Evolutionary conservation across 1,140 invertebrate species (phyloP).

Genomic region (Arctopsyche grandis): DNA sequence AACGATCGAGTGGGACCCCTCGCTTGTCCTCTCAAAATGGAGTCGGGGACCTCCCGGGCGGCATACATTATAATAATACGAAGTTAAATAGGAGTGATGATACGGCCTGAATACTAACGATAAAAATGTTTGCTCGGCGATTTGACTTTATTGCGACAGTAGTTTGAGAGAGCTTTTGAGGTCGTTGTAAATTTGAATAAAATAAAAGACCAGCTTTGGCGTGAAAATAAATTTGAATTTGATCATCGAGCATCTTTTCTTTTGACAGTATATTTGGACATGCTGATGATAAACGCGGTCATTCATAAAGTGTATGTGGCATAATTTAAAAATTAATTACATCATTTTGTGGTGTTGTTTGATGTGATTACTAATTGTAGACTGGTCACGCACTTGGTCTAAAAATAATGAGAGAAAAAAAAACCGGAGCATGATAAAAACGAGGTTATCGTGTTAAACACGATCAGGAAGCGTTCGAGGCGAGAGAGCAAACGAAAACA

Average conservation of each 20-base stretch:
- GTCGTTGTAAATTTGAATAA: too few relatives aligned
- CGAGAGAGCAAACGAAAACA: neutral
- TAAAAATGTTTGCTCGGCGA: conserved; percentile 21
- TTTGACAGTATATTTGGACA: too few relatives aligned
- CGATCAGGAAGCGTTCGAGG: neutral
- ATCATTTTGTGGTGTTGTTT: too few relatives aligned
- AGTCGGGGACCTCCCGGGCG: neutral
- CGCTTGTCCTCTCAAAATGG: conserved; percentile 35
- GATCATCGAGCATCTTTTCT: too few relatives aligned
- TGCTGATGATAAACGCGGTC: too few relatives aligned
- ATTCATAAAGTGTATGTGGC: too few relatives aligned
- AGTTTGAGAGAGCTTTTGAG: too few relatives aligned
- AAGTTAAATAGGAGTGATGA: conserved; percentile 14
- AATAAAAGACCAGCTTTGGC: too few relatives aligned
- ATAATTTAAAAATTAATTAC: too few relatives aligned
- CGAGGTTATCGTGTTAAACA: conserved; percentile 25
- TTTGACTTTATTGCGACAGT: conserved; percentile 6
- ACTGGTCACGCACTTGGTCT: neutral
- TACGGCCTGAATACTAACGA: conserved; percentile 22
- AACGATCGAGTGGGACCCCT: conserved; percentile 43
- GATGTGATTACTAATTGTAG: too few relatives aligned
- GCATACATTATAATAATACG: conserved; percentile 25
- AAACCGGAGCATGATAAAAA: neutral
- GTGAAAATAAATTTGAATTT: too few relatives aligned
- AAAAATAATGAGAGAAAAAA: conserved; percentile 12